Base-by-base conservation (phyloP, 2,113 vertebrate genomes). In the Phylloscopus trochilus region DNA sequence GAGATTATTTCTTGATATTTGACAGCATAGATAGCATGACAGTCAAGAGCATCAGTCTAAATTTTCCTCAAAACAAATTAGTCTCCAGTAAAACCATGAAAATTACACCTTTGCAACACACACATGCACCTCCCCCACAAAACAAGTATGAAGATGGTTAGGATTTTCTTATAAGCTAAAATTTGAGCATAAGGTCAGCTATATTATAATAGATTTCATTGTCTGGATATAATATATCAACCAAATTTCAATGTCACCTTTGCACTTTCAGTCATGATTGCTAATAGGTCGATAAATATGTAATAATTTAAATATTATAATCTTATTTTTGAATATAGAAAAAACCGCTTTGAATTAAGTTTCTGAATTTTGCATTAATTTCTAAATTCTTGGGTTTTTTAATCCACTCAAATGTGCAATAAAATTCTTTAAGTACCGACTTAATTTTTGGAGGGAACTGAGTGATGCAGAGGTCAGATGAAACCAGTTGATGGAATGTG, bases 221-320 rank as follows among this genome's bases (percentile, higher is more conserved):
- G 7, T 91, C 87, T 96, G 74, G 76, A 95, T 70, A 89, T 92
- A 92, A 92, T 86, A 96, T 96, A 97, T 96, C 86, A 94, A 78
- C 49, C 70, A 56, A 92, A 96, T 82, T 95, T 97, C 87, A 94
- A 97, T 97, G 70, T 35, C 15, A 53, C 60, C 46, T 85, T 93
- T 94, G 51, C 44, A 41, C 39, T 87, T 97, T 86, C 62, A 73
- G 4, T 64, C 46, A 58, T 84, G 39, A 43, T 92, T 90, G 63
- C 12, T 92, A 86, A 94, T 90, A 94, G 93, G 53, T 72, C 96
- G 62, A 88, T 52, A 97, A 96, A 96, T 93, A 87, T 39, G 26
- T 81, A 93, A 91, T 84, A 83, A 76, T 74, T 93, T 88, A 76
- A 96, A 89, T 62, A 68, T 22, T 74, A 76, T 27, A 53, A 31